Conservation (phyloP, 1,140 invertebrate genomes). For the Hyles euphorbiae region DNA sequence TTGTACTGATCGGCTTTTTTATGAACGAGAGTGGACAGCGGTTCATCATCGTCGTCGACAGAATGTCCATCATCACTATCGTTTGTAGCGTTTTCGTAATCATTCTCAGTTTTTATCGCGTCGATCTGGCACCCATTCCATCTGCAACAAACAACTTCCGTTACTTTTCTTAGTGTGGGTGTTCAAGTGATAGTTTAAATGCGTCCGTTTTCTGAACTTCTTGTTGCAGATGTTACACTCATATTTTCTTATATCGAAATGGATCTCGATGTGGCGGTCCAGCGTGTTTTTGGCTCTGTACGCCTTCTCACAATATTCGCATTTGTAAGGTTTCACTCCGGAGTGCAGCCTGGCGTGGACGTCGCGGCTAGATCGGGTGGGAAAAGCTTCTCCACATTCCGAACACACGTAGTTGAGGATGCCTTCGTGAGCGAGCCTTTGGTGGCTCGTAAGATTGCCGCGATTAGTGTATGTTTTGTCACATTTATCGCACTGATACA, state of each 20-base stretch:
- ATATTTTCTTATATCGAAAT: slow-evolving; percentile 56
- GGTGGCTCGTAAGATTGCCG: slow-evolving; percentile 37
- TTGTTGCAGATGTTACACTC: slow-evolving; percentile 75
- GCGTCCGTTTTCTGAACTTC: slow-evolving; percentile 50
- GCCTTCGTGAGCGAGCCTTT: slow-evolving; percentile 42
- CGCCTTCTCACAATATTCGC: slow-evolving; percentile 70
- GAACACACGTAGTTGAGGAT: slow-evolving; percentile 35
- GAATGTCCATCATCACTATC: slow-evolving; percentile 8
- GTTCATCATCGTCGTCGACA: slow-evolving; percentile 42
- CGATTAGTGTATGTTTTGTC: slow-evolving; percentile 35
- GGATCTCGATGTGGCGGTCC: slow-evolving; percentile 44
- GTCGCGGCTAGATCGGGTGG: slow-evolving; percentile 38
- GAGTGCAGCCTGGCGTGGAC: slow-evolving; percentile 66
- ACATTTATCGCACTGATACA: slow-evolving; percentile 39
- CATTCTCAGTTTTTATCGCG: background rate
- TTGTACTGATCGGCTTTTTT: slow-evolving; percentile 30
- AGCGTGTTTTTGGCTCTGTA: slow-evolving; percentile 54
- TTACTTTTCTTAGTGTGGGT: slow-evolving; percentile 36
- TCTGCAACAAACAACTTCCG: slow-evolving; percentile 56
- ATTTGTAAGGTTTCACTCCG: slow-evolving; percentile 74
- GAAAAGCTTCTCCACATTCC: slow-evolving; percentile 54
- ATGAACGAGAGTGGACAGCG: slow-evolving; percentile 34
- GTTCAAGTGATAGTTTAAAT: slow-evolving; percentile 47
- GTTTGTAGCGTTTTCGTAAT: background rate
- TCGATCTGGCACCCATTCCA: slow-evolving; percentile 15